phyloP scores from a whole-genome alignment of 2,797 vertebrate genomes.

The Aselliscus stoliczkanus region DNA sequence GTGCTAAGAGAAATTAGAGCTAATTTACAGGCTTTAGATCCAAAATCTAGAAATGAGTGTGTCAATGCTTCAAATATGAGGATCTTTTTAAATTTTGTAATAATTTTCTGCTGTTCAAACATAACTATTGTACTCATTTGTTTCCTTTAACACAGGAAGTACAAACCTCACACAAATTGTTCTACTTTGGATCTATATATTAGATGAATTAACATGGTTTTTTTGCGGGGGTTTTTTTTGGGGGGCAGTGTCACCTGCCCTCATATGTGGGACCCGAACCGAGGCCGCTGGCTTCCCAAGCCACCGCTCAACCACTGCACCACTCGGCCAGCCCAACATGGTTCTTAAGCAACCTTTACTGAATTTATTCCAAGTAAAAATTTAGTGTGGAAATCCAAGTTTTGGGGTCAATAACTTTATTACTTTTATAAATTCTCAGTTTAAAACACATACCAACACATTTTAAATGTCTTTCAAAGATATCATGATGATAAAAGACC shows the following conservation, averaged over 20 bases:
- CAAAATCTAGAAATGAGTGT: neutral
- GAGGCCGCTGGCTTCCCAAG: no score
- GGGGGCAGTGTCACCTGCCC: no score
- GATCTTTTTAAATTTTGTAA: conserved; percentile 6
- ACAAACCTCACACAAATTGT: conserved; percentile 27
- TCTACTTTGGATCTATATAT: neutral
- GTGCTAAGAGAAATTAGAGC: neutral
- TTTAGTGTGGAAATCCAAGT: neutral
- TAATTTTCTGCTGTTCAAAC: conserved; percentile 18
- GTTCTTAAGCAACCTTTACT: neutral
- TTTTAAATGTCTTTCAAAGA: conserved; percentile 12
- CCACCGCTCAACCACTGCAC: no score
- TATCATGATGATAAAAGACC: neutral
- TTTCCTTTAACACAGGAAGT: neutral
- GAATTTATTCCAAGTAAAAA: conserved; percentile 30
- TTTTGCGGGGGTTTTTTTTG: no score
- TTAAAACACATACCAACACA: neutral
- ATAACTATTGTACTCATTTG: neutral
- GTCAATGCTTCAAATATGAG: neutral
- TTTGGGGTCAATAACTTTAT: conserved; percentile 6
- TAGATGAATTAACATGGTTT: neutral
- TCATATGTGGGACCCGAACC: no score
- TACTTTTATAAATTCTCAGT: conserved; percentile 23
- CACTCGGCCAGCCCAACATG: no score
- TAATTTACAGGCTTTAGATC: neutral